Conservation (phyloP, 2,797 vertebrate species). For the Hippocampus kuda region DNA sequence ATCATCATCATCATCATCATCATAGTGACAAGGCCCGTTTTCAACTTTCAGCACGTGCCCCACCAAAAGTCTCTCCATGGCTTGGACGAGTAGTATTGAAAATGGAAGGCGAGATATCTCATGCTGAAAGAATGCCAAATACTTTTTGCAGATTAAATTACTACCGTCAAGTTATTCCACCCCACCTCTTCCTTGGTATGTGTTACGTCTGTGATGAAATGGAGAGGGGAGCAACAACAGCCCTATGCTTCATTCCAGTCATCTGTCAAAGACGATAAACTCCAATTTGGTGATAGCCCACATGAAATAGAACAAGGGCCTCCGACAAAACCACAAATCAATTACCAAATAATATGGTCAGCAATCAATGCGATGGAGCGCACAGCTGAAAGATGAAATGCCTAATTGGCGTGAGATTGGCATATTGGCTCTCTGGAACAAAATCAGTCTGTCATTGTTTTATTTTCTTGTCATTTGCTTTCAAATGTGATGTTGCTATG, state of each 20-base stretch:
- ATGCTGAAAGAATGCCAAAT: background rate
- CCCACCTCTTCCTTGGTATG: slow-evolving; percentile 33
- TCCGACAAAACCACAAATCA: slow-evolving; percentile 49
- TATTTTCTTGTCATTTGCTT: background rate
- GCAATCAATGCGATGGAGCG: slow-evolving; percentile 37
- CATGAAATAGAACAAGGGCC: slow-evolving; percentile 58
- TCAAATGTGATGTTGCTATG: background rate
- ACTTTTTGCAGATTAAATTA: slow-evolving; percentile 17
- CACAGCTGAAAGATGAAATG: slow-evolving; percentile 42
- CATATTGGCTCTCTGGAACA: slow-evolving; percentile 11
- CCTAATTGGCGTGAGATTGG: slow-evolving; percentile 17
- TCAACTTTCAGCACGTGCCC: no score
- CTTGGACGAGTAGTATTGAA: no score
- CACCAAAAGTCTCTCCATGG: no score
- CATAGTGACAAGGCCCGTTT: no score
- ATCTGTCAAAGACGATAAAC: slow-evolving; percentile 54
- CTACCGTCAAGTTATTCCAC: slow-evolving; percentile 35
- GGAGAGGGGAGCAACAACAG: slow-evolving; percentile 27
- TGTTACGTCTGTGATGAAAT: slow-evolving; percentile 50
- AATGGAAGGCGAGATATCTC: background rate
- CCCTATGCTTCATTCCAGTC: slow-evolving; percentile 43
- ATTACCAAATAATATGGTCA: slow-evolving; percentile 52
- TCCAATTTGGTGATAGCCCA: slow-evolving; percentile 54
- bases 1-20: no score
- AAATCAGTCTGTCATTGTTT: background rate